Evolutionary conservation across 2,797 vertebrate species (phyloP), one percentile per base, ranked within the genome.

Genomic region (Aselliscus stoliczkanus): DNA sequence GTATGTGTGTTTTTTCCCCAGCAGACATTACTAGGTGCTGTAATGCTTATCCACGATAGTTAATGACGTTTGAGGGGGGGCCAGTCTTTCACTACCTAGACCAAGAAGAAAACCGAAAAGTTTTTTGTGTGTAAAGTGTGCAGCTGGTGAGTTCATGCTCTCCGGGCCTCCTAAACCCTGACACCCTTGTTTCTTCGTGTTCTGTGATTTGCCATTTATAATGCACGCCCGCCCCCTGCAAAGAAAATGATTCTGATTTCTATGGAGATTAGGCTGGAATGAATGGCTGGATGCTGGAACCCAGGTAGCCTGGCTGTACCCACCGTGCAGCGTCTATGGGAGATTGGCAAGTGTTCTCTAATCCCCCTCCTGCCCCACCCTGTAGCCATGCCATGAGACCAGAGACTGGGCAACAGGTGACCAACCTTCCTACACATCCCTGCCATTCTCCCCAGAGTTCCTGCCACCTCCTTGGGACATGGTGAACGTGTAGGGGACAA

Each of bases 241-340:
- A 56, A 70, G 52, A 93, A 95, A 77, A 75, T 12, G 20, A 73
- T 56, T 88, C 18, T 34, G 2, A 58, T 73, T 92, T 86, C 58
- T 34, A 6, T 62, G 18, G 77, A 88, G 64, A 58, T 86, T 34
- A 79, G 75, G 62, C 37, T 31, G 39, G 47, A 5, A 65, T 17
- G 54, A 60, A 64, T 13, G 5, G 42, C 44, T 31, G 20, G 8
- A 44, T 20, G 42, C 54, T 10, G 18, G 88, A 9, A 6, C 39
- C 9, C 54, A 50, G 77, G 50, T 7, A 47, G 15, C 23, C 27
- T 8, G 44, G 64, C 25, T 34, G 65, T 15, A 44, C 10, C 17
- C 29, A 20, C 14, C 27, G 47, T 8, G 31, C 17, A 92, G 29
- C 50, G 7, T 20, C 72, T 37, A 17, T 2, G 21, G 39, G 15